Conservation (phyloP, 1,140 invertebrate genomes). For the Colletes latitarsis region DNA sequence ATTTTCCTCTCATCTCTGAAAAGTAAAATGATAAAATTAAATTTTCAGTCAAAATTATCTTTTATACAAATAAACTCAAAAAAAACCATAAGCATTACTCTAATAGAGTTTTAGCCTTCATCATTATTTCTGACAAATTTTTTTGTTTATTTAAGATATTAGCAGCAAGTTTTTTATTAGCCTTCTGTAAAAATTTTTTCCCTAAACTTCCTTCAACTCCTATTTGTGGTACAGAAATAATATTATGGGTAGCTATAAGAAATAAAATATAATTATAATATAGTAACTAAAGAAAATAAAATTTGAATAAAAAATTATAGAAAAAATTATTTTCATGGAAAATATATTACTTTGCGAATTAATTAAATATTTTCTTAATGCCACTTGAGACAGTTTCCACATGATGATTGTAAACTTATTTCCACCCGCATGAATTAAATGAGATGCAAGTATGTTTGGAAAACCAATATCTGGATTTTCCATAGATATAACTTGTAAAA, state of each 20-base stretch:
- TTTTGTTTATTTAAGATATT: constrained; percentile 37
- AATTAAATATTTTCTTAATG: constrained; percentile 60
- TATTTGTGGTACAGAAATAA: constrained; percentile 55
- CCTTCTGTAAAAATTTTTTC: constrained; percentile 58
- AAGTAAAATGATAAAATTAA: constrained; percentile 29
- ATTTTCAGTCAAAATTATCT: constrained; percentile 1
- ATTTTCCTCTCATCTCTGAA: constrained; percentile 55
- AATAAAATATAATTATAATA: constrained; percentile 17
- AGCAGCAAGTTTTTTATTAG: constrained; percentile 33
- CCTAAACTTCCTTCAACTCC: constrained; percentile 48
- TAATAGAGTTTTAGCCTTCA: constrained; percentile 43
- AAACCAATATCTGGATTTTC: constrained; percentile 72
- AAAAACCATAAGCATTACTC: constrained; percentile 54
- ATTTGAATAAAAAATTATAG: background rate
- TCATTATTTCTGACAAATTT: constrained; percentile 49
- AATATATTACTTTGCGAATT: constrained; percentile 51
- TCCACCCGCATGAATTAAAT: constrained; percentile 69
- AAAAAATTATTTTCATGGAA: background rate
- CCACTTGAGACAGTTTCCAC: constrained; percentile 72
- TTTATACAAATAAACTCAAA: background rate
- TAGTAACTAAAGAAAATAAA: background rate
- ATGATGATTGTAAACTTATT: constrained; percentile 72
- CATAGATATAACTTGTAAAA: constrained; percentile 61
- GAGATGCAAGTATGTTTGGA: constrained; percentile 67
- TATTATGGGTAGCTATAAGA: constrained; percentile 40